phyloP scores from a whole-genome alignment of 2,113 vertebrate species.

The Diadophis punctatus region DNA sequence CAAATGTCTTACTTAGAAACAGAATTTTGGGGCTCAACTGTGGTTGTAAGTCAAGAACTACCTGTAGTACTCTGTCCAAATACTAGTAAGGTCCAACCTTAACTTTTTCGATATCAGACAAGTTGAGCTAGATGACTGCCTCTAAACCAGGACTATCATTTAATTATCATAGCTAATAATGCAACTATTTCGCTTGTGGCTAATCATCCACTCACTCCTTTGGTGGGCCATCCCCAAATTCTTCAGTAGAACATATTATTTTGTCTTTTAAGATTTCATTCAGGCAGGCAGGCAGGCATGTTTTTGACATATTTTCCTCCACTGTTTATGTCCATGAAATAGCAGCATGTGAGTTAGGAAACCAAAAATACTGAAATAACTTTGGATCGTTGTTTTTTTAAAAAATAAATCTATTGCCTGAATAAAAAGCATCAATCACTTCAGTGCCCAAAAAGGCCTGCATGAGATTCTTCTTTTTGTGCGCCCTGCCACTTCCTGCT shows the following conservation, averaged over 20 bases:
- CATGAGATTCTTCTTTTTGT: background rate
- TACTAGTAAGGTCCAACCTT: background rate
- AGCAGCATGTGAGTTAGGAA: background rate
- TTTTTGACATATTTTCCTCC: background rate
- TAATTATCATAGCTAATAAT: background rate
- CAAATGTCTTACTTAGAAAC: background rate
- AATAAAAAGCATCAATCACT: background rate
- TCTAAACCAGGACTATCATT: background rate
- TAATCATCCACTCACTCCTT: background rate
- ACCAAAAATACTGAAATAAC: background rate
- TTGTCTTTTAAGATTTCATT: background rate
- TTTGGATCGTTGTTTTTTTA: background rate
- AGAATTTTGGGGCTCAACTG: background rate
- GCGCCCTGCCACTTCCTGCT: background rate
- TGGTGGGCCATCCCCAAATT: background rate
- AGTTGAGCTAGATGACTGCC: background rate
- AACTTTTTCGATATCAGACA: background rate
- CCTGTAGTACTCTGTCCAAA: background rate
- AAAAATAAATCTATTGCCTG: background rate
- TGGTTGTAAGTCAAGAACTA: background rate
- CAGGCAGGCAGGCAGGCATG: background rate
- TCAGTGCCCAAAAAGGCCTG: background rate
- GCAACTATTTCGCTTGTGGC: background rate
- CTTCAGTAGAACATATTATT: background rate
- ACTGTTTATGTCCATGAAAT: background rate